Base-by-base conservation (phyloP, 2,797 vertebrate genomes). In the Danio choprae region DNA sequence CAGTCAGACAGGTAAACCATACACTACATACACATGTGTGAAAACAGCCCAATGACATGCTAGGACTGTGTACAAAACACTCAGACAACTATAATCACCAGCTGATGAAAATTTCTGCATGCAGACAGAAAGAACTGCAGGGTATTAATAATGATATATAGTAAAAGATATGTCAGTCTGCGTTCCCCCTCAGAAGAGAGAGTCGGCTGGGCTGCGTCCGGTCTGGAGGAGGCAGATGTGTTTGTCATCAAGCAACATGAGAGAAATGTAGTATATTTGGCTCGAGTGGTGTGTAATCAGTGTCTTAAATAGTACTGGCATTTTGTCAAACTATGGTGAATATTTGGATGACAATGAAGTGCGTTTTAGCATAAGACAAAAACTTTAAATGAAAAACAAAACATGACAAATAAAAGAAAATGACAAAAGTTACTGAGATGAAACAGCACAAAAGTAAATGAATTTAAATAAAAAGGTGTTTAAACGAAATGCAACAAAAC, bases 1-100 rank as follows among this genome's bases (percentile, higher is more conserved):
- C 77, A 84, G 56, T 76, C 73, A 51, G 83, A 83, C 83, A 88
- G 85, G 84, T 83, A 82, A 78, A 78, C 29, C 29, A 29, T 29
- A 29, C 29, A 29, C 29, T 29, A 29, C 29, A 29, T 29, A 3
- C 29, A 29, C 36, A 41, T 0, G 4, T 63, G 48, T 15, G 48
- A 64, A 75, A 51, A 20, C 13, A 58, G 38, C 1, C 9, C 12
- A 29, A 41, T 58, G 40, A 44, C 58, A n/a, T 20, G 16, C 51
- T 40, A 7, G 12, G 8, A 51, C 2, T 44, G 18, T 43, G 51
- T 22, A 22, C 18, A 58, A 44, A 43, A 44, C 40, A n/a, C 40
- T 70, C 36, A 55, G 40, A 71, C n/a, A 22, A 3, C 69, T 71
- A 43, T 43, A n/a, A 20, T 71, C 18, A 15, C 51, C 51, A 41